Percentiles rank a stretch among this genome's conserved stretches.
phyloP scores from a whole-genome alignment of 2,888 invertebrate genomes.

The Atherix ibis region DNA sequence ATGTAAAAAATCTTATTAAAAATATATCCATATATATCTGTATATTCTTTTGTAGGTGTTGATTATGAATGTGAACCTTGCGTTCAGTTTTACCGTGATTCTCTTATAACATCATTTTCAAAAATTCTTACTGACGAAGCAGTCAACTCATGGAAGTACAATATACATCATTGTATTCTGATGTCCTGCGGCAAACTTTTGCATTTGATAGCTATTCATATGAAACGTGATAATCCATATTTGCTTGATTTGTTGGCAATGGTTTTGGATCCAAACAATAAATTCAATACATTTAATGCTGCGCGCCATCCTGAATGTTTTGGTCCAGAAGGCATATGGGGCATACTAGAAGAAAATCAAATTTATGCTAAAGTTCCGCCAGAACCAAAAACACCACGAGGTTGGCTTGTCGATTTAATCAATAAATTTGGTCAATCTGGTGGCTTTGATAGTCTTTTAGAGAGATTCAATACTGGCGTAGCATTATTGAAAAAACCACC shows the following conservation, averaged over 20 bases:
- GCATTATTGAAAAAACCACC: constrained; percentile 41
- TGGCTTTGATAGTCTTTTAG: constrained; percentile 74
- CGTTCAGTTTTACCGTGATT: constrained; percentile 88
- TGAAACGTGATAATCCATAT: constrained; percentile 80
- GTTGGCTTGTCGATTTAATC: constrained; percentile 92
- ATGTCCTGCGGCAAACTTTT: constrained; percentile 85
- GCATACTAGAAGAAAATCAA: constrained; percentile 50
- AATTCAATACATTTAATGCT: constrained; percentile 45
- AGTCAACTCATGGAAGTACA: constrained; percentile 92
- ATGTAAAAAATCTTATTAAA: no score
- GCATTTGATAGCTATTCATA: constrained; percentile 82
- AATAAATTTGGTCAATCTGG: constrained; percentile 83
- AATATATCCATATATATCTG: constrained; percentile 1
- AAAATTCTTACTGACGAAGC: constrained; percentile 96
- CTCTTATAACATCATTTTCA: constrained; percentile 83
- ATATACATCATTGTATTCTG: constrained; percentile 90
- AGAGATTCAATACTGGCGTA: constrained; percentile 64
- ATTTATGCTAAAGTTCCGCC: constrained; percentile 43
- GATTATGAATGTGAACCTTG: constrained; percentile 81
- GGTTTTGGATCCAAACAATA: constrained; percentile 89
- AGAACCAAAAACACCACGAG: constrained; percentile 74
- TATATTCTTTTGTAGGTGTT: constrained; percentile 41
- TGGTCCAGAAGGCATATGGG: constrained; percentile 30
- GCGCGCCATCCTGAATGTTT: constrained; percentile 29
- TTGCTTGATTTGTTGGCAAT: constrained; percentile 82